Conservation (phyloP, 2,888 invertebrate species). For the Rhyacophila evoluta region DNA sequence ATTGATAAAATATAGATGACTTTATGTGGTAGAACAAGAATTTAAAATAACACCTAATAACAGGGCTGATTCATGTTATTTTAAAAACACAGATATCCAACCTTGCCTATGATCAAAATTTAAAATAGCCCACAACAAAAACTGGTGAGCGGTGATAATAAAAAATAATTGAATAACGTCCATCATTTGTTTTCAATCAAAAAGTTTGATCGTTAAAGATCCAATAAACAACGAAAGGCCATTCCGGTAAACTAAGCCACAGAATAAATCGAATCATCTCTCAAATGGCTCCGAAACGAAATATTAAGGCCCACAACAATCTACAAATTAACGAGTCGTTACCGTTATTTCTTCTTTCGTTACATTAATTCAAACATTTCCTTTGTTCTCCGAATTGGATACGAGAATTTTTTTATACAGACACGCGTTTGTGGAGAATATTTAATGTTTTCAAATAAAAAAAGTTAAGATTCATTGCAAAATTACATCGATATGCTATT, state of each 20-base stretch:
- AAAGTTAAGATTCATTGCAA: too few relatives aligned
- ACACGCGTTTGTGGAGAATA: background rate
- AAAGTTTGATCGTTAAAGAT: constrained; percentile 20
- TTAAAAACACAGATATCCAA: too few relatives aligned
- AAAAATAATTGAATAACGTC: constrained; percentile 3
- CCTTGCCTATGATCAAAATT: background rate
- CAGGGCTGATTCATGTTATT: too few relatives aligned
- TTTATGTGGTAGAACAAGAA: too few relatives aligned
- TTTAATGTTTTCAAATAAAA: background rate
- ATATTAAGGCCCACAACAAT: background rate
- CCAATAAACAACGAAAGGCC: background rate
- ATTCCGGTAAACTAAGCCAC: background rate
- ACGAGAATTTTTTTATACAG: background rate
- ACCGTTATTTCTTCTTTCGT: background rate
- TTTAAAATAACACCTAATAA: too few relatives aligned
- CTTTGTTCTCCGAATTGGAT: background rate
- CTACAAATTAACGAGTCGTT: constrained; percentile 18
- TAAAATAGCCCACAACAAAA: background rate
- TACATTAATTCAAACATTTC: constrained; percentile 19
- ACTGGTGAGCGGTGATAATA: background rate
- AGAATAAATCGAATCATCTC: background rate
- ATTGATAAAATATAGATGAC: too few relatives aligned
- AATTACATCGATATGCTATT: too few relatives aligned
- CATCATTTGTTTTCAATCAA: constrained; percentile 10
- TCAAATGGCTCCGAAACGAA: background rate